phyloP scores from a whole-genome alignment of 2,113 vertebrate genomes.

The Theristicus caerulescens region DNA sequence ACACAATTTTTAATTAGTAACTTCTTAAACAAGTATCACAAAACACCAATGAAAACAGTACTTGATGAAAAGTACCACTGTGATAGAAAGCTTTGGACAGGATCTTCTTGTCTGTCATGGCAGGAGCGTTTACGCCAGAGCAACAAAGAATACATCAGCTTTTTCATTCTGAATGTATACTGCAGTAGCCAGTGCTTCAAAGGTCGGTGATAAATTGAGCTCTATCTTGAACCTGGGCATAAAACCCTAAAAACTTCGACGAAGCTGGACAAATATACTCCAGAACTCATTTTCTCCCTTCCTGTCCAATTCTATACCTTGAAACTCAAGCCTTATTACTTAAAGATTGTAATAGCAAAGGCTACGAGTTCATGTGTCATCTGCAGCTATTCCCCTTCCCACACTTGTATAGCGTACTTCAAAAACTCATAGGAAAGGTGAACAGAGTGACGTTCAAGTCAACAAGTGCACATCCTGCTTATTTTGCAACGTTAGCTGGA shows the following conservation, averaged over 20 bases:
- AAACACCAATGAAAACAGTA: neutral
- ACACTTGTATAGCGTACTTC: neutral
- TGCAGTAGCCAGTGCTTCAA: neutral
- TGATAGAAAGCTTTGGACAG: neutral
- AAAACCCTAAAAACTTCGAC: neutral
- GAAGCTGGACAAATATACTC: neutral
- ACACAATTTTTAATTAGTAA: neutral
- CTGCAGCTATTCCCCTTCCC: neutral
- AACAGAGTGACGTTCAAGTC: neutral
- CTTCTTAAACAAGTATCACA: neutral
- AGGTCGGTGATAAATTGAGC: rapidly evolving
- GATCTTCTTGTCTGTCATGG: neutral
- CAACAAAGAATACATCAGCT: neutral
- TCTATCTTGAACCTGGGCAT: neutral
- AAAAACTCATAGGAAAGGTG: neutral
- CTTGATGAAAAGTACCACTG: neutral
- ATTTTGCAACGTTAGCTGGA: constrained; percentile 7
- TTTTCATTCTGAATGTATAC: neutral
- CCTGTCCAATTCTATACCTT: neutral
- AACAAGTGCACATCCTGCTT: constrained; percentile 12
- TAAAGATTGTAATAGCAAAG: neutral
- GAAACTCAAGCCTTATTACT: neutral
- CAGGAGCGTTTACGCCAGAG: neutral
- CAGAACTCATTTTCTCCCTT: neutral
- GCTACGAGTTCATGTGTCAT: neutral